Percentiles rank a stretch among this genome's conserved stretches.
Conservation (phyloP, 53 echinoderm and acorn worm genomes). For the Holothuria leucospilota region DNA sequence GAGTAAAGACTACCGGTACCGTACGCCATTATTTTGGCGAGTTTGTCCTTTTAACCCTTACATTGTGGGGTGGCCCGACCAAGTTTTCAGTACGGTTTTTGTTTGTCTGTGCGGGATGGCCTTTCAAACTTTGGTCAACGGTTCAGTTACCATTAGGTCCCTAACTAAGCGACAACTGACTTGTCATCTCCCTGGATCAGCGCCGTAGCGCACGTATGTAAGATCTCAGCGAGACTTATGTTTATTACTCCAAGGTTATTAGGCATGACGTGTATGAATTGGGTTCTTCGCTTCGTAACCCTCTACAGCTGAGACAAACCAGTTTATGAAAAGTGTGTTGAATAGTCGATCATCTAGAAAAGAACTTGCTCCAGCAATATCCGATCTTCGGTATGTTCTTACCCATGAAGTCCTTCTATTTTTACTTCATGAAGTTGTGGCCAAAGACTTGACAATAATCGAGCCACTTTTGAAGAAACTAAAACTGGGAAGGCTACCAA, state of each 20-base stretch:
- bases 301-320: constrained; percentile 10
- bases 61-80: no score
- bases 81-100: background rate
- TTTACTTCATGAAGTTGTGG: no score
- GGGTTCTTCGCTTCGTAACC: constrained; percentile 21
- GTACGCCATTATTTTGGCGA: no score
- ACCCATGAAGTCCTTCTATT: no score
- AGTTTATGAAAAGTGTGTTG: background rate
- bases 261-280: constrained; percentile 32
- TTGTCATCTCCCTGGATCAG: constrained; percentile 15
- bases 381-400: no score
- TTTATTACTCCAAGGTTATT: constrained; percentile 27
- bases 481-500: no score
- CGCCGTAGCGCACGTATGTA: constrained; percentile 20
- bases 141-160: constrained; percentile 30
- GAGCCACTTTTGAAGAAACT: no score
- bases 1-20: no score
- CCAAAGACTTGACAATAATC: no score
- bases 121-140: constrained; percentile 45
- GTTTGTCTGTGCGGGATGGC: constrained; percentile 31
- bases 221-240: constrained; percentile 17
- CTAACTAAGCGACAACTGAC: constrained; percentile 3
- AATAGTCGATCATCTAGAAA: no score
- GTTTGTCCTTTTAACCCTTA: no score
- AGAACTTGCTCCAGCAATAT: no score